Conservation (phyloP, 2,113 vertebrate species). For the Nycticorax nycticorax region DNA sequence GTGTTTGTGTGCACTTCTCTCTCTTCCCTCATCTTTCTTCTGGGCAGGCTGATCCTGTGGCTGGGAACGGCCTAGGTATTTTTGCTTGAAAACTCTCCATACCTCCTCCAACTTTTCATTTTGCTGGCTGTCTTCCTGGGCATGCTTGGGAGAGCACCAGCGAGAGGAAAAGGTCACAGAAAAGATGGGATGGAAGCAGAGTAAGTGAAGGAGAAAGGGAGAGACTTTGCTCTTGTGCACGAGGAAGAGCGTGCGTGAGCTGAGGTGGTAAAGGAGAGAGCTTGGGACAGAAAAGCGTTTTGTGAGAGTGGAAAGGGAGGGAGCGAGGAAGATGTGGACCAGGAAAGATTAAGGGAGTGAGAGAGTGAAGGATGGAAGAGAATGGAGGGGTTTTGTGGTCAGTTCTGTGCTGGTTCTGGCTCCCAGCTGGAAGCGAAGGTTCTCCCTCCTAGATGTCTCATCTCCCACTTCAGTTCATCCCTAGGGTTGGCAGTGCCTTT, state of each 20-base stretch:
- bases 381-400: not conserved
- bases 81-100: not conserved
- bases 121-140: not conserved
- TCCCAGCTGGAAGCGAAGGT: not conserved
- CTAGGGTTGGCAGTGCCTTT: not conserved
- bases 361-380: not conserved
- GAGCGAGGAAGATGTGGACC: not conserved
- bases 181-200: not conserved
- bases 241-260: not conserved
- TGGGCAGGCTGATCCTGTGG: not conserved
- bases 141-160: not conserved
- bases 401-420: not conserved
- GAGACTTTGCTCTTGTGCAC: not conserved
- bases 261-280: not conserved
- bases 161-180: not conserved
- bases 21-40: not conserved
- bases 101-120: not conserved
- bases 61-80: not conserved
- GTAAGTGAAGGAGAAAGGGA: not conserved
- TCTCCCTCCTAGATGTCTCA: not conserved
- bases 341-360: not conserved
- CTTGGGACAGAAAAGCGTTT: accelerated
- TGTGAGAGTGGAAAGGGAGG: not conserved
- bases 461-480: too few species aligned
- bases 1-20: not conserved